A percentile compares a stretch with the other conserved stretches of the same genome.
Evolutionary conservation across 2,888 invertebrate species (phyloP).

Genomic region (Suillia variegata): DNA sequence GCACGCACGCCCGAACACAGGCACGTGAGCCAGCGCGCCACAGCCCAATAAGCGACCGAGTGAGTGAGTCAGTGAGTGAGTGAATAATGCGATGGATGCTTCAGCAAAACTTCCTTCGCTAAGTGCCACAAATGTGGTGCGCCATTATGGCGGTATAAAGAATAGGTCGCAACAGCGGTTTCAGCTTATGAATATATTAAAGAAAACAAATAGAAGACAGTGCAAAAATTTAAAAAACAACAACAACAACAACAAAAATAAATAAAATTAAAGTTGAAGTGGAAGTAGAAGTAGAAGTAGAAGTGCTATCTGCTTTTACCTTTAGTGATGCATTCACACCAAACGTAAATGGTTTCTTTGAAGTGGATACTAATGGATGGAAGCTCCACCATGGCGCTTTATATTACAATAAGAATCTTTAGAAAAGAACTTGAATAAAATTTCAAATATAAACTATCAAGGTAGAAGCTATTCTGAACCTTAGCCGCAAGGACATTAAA

Average conservation of each 20-base stretch:
- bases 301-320: too few relatives aligned
- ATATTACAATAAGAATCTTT: too few relatives aligned
- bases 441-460: too few relatives aligned
- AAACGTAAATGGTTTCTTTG: too few relatives aligned
- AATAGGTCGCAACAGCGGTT: not conserved
- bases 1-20: not conserved
- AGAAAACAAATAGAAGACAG: slow-evolving; percentile 24
- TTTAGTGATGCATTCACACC: too few relatives aligned
- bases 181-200: slow-evolving; percentile 53
- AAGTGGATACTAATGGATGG: too few relatives aligned
- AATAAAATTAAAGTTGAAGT: too few relatives aligned
- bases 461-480: too few relatives aligned
- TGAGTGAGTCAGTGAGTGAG: not conserved
- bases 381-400: too few relatives aligned
- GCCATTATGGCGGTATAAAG: slow-evolving; percentile 2
- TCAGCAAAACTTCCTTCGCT: slow-evolving; percentile 26
- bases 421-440: too few relatives aligned
- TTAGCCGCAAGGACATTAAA: too few relatives aligned
- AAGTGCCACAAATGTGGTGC: slow-evolving; percentile 11
- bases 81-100: not conserved
- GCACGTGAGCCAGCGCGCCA: not conserved
- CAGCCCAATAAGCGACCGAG: not conserved
- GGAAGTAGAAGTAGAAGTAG: too few relatives aligned
- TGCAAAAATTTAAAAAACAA: not conserved
- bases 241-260: not conserved